A percentile compares a stretch with the other conserved stretches of the same genome.
These are phyloP conservation scores for Epicauta chinensis DNA, from an alignment of 1,140 invertebrate genomes.

Conservation along the genomic window DNA sequence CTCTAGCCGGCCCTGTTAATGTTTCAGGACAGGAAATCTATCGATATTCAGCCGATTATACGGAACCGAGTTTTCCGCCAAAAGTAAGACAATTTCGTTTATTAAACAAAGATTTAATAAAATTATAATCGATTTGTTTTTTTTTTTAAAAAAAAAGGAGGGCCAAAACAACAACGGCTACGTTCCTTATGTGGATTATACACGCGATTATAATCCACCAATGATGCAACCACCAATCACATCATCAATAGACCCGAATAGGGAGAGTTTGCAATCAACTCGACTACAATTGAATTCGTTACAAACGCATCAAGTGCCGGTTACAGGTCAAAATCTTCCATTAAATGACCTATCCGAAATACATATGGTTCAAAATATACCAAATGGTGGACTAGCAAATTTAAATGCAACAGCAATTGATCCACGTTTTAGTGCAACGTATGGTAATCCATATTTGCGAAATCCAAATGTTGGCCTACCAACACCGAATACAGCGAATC, in stretches of 20 bases:
- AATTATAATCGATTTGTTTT: not conserved
- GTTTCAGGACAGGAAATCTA: slow-evolving; percentile 60
- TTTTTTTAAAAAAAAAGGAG: slow-evolving; percentile 47
- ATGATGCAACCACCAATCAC: slow-evolving; percentile 43
- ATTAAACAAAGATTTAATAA: not conserved
- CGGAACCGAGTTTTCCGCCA: slow-evolving; percentile 72
- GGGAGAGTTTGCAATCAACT: slow-evolving; percentile 46
- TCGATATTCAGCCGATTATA: slow-evolving; percentile 83
- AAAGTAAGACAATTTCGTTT: slow-evolving; percentile 43
- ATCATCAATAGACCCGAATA: slow-evolving; percentile 44
- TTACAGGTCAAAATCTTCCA: slow-evolving; percentile 30
- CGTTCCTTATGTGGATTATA: slow-evolving; percentile 81
- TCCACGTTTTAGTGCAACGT: slow-evolving; percentile 78
- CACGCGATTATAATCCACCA: slow-evolving; percentile 76
- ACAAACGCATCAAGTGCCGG: slow-evolving; percentile 39
- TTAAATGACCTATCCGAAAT: slow-evolving; percentile 37
- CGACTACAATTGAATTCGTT: slow-evolving; percentile 41
- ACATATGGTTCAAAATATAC: slow-evolving; percentile 44
- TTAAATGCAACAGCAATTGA: slow-evolving; percentile 55
- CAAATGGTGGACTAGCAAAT: slow-evolving; percentile 48
- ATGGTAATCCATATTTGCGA: slow-evolving; percentile 81
- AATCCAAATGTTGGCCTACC: slow-evolving; percentile 46
- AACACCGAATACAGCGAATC: slow-evolving; percentile 60
- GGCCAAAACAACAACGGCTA: slow-evolving; percentile 83
- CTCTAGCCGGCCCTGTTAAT: slow-evolving; percentile 69